Evolutionary conservation across 2,113 vertebrate genomes (phyloP).

Genomic region (Mellivora capensis): DNA sequence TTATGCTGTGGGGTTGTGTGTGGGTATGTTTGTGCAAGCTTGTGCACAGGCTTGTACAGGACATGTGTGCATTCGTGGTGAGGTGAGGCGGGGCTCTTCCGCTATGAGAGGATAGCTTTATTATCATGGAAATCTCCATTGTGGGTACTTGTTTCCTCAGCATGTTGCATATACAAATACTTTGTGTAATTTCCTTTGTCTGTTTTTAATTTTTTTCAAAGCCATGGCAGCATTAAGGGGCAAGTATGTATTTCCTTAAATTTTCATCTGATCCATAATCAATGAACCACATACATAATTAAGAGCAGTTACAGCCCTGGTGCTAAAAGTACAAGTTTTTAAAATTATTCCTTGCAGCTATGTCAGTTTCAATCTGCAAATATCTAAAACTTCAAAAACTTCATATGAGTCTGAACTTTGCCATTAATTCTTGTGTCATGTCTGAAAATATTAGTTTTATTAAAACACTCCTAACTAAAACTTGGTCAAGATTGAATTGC

Average conservation of each 20-base stretch:
- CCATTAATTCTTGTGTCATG: not conserved
- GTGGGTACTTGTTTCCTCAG: not conserved
- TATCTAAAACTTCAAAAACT: not conserved
- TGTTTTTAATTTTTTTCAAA: not conserved
- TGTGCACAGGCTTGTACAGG: not conserved
- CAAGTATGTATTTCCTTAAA: not conserved
- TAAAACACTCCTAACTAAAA: constrained; percentile 6
- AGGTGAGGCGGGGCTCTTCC: not conserved
- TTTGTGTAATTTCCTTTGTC: not conserved
- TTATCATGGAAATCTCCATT: not conserved
- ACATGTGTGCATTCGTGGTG: not conserved
- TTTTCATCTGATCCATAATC: not conserved
- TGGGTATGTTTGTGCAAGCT: too few relatives aligned
- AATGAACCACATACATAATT: not conserved
- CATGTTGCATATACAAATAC: not conserved
- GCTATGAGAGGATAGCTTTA: not conserved
- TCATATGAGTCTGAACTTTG: not conserved
- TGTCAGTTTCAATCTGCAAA: not conserved
- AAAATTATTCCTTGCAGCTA: not conserved
- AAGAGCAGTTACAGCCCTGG: not conserved
- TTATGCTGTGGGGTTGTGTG: not conserved
- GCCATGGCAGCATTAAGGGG: not conserved
- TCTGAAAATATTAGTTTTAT: constrained; percentile 4
- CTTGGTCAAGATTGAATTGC: not conserved
- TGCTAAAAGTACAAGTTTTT: not conserved